Percentiles rank a stretch among this genome's conserved stretches.
phyloP scores from a whole-genome alignment of 2,797 vertebrate species.

The Crenuchus spilurus region DNA sequence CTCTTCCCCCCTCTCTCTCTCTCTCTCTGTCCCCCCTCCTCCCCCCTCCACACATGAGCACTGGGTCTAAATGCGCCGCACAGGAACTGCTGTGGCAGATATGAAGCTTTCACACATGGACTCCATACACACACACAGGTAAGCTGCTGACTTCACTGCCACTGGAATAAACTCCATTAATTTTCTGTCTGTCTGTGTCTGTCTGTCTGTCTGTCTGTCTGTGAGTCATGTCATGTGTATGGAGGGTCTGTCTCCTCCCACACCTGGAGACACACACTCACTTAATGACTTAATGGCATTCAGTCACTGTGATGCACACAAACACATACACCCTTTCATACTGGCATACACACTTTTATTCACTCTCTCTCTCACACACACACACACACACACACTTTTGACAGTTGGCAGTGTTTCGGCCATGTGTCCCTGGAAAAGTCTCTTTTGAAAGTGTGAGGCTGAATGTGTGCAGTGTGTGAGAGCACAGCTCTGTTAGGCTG shows the following conservation, averaged over 20 bases:
- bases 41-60: slow-evolving; percentile 24
- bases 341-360: not conserved
- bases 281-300: slow-evolving; percentile 14
- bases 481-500: slow-evolving; percentile 21
- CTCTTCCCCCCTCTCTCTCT: not conserved
- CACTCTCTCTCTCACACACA: not conserved
- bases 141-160: slow-evolving; percentile 62
- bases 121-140: slow-evolving; percentile 78
- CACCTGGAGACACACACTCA: slow-evolving; percentile 12
- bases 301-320: slow-evolving; percentile 12
- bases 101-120: slow-evolving; percentile 73
- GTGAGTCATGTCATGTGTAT: not conserved
- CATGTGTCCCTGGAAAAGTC: slow-evolving; percentile 1
- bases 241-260: slow-evolving; percentile 27
- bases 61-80: slow-evolving; percentile 52
- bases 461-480: slow-evolving; percentile 38
- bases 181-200: slow-evolving; percentile 36
- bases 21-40: slow-evolving; percentile 51
- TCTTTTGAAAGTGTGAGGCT: slow-evolving; percentile 25
- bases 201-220: not conserved
- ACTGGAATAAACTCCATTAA: not conserved
- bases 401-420: slow-evolving; percentile 36
- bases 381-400: slow-evolving; percentile 11
- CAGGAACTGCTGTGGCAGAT: slow-evolving; percentile 65
- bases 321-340: slow-evolving; percentile 16